Base-by-base conservation (phyloP, 2,113 vertebrate genomes). In the Eidolon helvum region DNA sequence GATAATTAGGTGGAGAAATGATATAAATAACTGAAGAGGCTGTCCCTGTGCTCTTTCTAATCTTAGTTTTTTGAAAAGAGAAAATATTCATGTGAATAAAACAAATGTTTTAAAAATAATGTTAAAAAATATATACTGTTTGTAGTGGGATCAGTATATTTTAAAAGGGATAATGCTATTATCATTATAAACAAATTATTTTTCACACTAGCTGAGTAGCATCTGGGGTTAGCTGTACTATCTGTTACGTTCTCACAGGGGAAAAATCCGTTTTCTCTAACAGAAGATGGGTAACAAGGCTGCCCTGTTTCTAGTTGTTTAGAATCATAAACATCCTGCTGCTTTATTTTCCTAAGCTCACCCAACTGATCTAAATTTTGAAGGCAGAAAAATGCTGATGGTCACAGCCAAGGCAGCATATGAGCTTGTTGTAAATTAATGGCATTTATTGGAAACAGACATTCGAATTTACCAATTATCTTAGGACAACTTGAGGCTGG, bases 1-100 rank as follows among this genome's bases (percentile, higher is more conserved):
- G 97, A 98, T 98, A 91, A 97, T 86, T 96, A 97, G 95, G 96
- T 98, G 90, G 96, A 97, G 96, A 98, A 98, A 97, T 97, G 91
- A 97, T 98, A 95, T 97, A 97, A 98, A 97, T 98, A 98, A 98
- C 98, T 98, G 98, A 97, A 97, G 95, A 98, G 82, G 78, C 93
- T 97, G 94, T 98, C 69, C 82, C 87, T 97, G 43, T 97, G 89
- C 74, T 98, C 87, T 97, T 97, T 97, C 78, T 87, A 92, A 87
- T 77, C 86, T 79, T 89, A 85, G 75, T 94, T 93, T 90, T 96
- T 87, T 87, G 86, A 82, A 97, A 74, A 96, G 71, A 97, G 88
- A 95, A 91, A 96, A 96, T 92, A 98, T 7, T 94, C 26, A 10
- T 75, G 95, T 96, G 18, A 90, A 93, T 50, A 94, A 72, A 72